Conservation (phyloP, 2,113 vertebrate species). For the Accipiter virgatus region DNA sequence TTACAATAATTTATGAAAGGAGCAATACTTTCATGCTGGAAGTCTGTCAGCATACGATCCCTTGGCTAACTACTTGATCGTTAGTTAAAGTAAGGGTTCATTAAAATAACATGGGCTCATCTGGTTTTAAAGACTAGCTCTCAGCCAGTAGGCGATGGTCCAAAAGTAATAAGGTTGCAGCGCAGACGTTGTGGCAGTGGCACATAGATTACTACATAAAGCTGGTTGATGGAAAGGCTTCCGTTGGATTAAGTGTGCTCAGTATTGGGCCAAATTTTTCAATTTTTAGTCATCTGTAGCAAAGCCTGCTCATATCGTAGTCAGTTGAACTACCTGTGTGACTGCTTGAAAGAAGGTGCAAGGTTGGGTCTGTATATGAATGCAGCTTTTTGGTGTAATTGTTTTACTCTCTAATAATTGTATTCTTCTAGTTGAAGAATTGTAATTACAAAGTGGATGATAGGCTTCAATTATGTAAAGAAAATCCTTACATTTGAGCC, state of each 20-base stretch:
- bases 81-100: constrained; percentile 46
- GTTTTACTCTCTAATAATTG: not conserved
- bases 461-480: not conserved
- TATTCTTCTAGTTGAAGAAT: not conserved
- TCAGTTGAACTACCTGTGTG: not conserved
- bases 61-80: not conserved
- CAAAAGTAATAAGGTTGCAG: not conserved
- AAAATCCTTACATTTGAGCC: not conserved
- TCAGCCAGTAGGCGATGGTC: not conserved
- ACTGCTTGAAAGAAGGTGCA: not conserved
- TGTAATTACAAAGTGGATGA: not conserved
- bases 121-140: constrained; percentile 26
- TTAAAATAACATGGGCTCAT: constrained; percentile 40
- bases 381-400: not conserved
- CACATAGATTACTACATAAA: not conserved
- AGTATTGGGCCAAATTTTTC: not conserved
- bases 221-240: not conserved
- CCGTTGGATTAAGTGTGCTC: not conserved
- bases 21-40: not conserved
- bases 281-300: not conserved
- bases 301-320: not conserved
- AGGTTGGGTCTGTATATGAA: not conserved
- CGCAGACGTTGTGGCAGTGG: not conserved
- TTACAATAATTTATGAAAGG: not conserved
- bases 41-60: not conserved